Evolutionary conservation across 2,113 vertebrate species (phyloP).

Genomic region (Eulemur rufifrons): DNA sequence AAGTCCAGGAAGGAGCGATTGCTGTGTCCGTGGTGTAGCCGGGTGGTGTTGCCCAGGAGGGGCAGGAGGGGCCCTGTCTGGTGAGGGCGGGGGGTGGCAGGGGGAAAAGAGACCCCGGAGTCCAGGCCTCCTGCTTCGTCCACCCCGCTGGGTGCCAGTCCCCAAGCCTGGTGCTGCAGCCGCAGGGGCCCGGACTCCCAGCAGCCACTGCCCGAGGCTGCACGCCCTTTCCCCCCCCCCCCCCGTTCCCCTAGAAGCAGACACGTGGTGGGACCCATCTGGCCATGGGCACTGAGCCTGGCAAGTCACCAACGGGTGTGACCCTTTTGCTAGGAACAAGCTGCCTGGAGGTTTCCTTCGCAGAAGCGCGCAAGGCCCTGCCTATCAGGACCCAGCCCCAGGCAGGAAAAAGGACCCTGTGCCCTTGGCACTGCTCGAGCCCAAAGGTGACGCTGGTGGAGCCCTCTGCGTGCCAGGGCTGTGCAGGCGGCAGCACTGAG

Average conservation of each 20-base stretch:
- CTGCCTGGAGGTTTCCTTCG: background rate
- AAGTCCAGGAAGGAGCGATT: background rate
- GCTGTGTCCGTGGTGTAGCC: background rate
- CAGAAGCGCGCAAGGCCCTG: background rate
- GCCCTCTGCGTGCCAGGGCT: rapidly evolving
- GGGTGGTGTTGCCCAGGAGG: background rate
- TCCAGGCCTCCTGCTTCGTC: background rate
- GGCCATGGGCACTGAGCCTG: background rate
- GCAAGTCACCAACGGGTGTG: background rate
- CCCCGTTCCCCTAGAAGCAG: background rate
- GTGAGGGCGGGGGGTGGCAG: rapidly evolving
- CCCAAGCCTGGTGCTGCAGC: background rate
- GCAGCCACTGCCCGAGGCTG: background rate
- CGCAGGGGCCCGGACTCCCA: background rate
- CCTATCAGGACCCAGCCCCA: rapidly evolving
- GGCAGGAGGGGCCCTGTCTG: background rate
- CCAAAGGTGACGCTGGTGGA: rapidly evolving
- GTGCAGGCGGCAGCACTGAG: rapidly evolving
- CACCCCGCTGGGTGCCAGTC: background rate
- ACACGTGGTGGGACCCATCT: background rate
- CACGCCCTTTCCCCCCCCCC: background rate
- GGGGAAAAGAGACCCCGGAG: too few relatives aligned
- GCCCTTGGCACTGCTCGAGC: background rate
- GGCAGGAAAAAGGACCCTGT: background rate
- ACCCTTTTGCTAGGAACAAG: slow-evolving; percentile 55